Evolutionary conservation across 2,113 vertebrate species (phyloP).

Genomic region (Meles meles): DNA sequence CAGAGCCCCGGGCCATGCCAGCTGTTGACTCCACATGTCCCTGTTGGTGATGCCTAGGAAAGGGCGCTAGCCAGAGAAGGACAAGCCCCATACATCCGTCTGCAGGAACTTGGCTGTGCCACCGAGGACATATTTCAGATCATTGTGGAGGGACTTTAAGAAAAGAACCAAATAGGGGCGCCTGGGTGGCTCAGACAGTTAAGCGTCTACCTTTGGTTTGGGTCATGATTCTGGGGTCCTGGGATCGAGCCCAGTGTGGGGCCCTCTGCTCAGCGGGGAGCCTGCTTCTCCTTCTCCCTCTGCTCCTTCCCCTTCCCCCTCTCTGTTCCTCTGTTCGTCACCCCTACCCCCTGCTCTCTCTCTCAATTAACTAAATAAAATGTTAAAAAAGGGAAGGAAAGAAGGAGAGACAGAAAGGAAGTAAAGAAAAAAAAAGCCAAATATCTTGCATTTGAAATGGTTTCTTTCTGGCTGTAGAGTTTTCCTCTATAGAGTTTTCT

Average conservation of each 20-base stretch:
- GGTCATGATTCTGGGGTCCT: background rate
- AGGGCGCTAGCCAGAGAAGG: background rate
- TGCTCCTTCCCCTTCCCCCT: too few relatives aligned
- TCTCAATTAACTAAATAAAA: background rate
- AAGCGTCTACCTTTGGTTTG: background rate
- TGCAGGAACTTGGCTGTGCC: background rate
- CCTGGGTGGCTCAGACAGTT: background rate
- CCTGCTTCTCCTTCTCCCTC: too few relatives aligned
- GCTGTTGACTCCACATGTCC: fast-evolving
- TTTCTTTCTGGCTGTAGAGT: background rate
- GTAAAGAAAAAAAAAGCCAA: background rate
- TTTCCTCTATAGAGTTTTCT: background rate
- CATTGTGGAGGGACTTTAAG: background rate
- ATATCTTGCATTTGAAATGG: background rate
- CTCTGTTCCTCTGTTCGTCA: too few relatives aligned
- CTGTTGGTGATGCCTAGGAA: background rate
- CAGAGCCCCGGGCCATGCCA: background rate
- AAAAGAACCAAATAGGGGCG: background rate
- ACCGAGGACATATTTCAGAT: background rate
- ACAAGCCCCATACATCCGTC: fast-evolving
- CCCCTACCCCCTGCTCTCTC: too few relatives aligned
- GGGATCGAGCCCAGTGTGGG: too few relatives aligned
- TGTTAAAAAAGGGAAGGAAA: background rate
- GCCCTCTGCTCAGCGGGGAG: too few relatives aligned
- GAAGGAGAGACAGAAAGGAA: background rate